Evolutionary conservation across 2,888 invertebrate species (phyloP), one percentile per base, ranked within the genome.

Genomic region (Sisyra terminalis): DNA sequence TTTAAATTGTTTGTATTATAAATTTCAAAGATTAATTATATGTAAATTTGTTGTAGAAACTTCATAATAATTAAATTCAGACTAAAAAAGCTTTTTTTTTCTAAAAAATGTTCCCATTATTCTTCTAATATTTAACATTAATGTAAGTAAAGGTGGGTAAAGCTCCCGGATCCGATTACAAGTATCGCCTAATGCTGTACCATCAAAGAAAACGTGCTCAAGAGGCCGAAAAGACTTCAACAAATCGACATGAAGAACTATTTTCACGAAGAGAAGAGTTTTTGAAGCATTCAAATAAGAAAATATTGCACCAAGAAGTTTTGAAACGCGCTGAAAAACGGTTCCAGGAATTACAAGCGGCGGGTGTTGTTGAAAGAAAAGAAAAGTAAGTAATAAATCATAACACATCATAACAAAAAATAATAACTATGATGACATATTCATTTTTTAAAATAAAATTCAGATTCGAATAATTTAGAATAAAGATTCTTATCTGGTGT

Each of bases 141-240:
- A 16, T 29, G 10, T 40, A 5, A 18, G 13, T 40, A 9, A 11
- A 58, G 57, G 47, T 51, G 45, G 57, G 45, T 13, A 50, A 54
- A 17, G 46, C 49, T 31, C 52, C 58, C 17, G 55, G 58, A 45
- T 53, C 57, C 4, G 50, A 56, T 45, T 50, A 55, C 30, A 49
- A 53, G 39, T 48, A 52, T 3, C 46, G 49, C 39, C 15, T 51
- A 29, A 42, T 56, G 14, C 54, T 55, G 13, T 58, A 55, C 39
- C 51, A 52, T 16, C 58, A 56, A 45, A 45, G 51, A 29, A 45
- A 47, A n/a, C 44, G 43, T 8, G 49, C 45, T 8, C 44, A 48
- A 18, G 43, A 48, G 6, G 44, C 45, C 3, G 15, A 42, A 15
- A 24, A 14, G 7, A 37, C 36, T 29, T 6, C 1, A n/a, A 17